A percentile compares a stretch with the other conserved stretches of the same genome.
Conservation (phyloP, 2,888 invertebrate species). For the Chrysodeixis includens region DNA sequence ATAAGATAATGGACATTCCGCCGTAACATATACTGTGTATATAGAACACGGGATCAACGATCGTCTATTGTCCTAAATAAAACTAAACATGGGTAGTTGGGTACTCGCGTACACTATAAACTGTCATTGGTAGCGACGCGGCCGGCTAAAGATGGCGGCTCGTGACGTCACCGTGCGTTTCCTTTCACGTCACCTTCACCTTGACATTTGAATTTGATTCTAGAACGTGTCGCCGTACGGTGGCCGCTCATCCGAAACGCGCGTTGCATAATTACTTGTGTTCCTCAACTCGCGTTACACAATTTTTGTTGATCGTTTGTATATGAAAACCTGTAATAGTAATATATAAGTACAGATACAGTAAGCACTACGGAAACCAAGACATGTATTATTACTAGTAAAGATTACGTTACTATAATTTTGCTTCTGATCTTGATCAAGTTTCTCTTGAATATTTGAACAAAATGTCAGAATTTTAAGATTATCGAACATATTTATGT, state of each 20-base stretch:
- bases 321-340: constrained; percentile 11
- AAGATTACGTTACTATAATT: too few relatives aligned
- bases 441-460: too few relatives aligned
- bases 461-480: not conserved
- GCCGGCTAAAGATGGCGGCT: constrained; percentile 76
- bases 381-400: too few relatives aligned
- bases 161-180: constrained; percentile 84
- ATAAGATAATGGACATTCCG: constrained; percentile 41
- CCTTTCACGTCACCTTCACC: constrained; percentile 85
- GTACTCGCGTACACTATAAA: constrained; percentile 57
- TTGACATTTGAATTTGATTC: constrained; percentile 87
- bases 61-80: constrained; percentile 72
- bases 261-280: constrained; percentile 67
- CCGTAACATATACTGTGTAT: constrained; percentile 46
- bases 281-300: constrained; percentile 40
- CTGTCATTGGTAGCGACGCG: constrained; percentile 67
- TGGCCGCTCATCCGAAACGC: constrained; percentile 73
- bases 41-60: constrained; percentile 63
- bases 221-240: constrained; percentile 78
- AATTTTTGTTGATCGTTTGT: constrained; percentile 33
- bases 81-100: constrained; percentile 61
- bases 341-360: not conserved
- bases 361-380: too few relatives aligned
- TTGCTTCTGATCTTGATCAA: not conserved
- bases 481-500: not conserved